These are phyloP conservation scores for Palloptera scutellata DNA, from an alignment of 2,888 invertebrate genomes.

Conservation along the genomic window DNA sequence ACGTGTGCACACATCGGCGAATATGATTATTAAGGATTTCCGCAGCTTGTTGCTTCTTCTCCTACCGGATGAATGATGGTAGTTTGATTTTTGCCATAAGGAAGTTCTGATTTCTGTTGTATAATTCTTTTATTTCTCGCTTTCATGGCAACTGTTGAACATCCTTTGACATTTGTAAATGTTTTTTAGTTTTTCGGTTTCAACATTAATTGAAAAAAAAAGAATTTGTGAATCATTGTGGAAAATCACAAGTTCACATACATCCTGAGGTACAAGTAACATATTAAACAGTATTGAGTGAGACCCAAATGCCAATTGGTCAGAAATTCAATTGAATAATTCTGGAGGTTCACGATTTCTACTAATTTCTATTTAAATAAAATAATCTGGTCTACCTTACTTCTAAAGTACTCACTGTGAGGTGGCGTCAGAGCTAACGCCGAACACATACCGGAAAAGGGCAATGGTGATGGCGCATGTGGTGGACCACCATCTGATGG, in stretches of 20 bases:
- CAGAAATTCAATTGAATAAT: too few species aligned
- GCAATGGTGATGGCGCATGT: conserved; percentile 70
- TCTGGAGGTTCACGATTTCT: too few species aligned
- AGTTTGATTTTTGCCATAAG: conserved; percentile 31
- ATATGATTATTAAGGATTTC: conserved; percentile 50
- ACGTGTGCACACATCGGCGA: conserved; percentile 37
- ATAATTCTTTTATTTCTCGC: conserved; percentile 16
- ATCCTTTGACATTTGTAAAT: too few species aligned
- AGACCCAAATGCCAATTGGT: too few species aligned
- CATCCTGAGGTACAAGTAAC: too few species aligned
- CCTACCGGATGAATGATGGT: conserved; percentile 30
- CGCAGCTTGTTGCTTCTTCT: conserved; percentile 27
- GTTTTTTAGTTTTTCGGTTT: too few species aligned
- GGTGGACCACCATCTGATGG: conserved; percentile 64
- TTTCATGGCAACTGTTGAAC: not conserved
- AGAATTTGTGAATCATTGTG: too few species aligned
- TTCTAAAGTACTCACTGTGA: conserved; percentile 72
- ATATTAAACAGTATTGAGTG: too few species aligned
- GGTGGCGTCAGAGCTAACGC: conserved; percentile 83
- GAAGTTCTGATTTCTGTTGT: conserved; percentile 7
- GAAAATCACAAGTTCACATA: too few species aligned
- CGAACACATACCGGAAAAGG: conserved; percentile 78
- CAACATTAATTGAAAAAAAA: too few species aligned
- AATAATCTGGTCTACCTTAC: too few species aligned
- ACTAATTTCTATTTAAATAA: not conserved